A percentile compares a stretch with the other conserved stretches of the same genome.
These are phyloP conservation scores for Egretta garzetta DNA, from an alignment of 2,113 vertebrate species.

Conservation along the genomic window DNA sequence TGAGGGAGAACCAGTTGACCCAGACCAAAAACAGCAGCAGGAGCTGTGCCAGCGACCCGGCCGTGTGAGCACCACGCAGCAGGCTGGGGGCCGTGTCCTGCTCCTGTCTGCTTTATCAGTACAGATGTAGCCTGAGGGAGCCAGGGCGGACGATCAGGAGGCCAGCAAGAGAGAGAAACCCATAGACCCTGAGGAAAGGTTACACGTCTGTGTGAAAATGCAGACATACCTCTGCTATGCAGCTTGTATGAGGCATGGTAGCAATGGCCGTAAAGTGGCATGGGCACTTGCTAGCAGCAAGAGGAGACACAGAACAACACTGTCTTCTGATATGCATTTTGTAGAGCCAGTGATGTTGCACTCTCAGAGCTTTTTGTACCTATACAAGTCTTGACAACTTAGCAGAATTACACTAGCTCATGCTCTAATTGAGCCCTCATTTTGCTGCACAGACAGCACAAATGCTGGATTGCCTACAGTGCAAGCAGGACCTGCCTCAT, in stretches of 20 bases:
- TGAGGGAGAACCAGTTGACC: not conserved
- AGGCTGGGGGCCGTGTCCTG: accelerated
- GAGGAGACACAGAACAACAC: not conserved
- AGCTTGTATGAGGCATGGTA: accelerated
- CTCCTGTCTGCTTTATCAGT: not conserved
- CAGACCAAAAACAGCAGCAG: not conserved
- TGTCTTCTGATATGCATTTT: not conserved
- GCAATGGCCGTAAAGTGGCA: not conserved
- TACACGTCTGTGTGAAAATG: accelerated
- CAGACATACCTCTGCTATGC: not conserved
- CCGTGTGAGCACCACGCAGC: accelerated
- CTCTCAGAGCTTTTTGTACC: not conserved
- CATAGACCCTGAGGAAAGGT: not conserved
- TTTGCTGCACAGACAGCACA: not conserved
- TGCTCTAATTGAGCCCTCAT: not conserved
- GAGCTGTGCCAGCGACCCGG: accelerated
- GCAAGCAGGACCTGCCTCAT: not conserved
- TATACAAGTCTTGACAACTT: not conserved
- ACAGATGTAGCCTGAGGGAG: not conserved
- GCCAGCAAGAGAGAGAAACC: not conserved
- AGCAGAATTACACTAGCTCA: not conserved
- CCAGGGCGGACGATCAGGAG: not conserved
- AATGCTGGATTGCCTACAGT: not conserved
- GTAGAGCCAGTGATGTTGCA: not conserved
- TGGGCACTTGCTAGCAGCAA: not conserved